phyloP scores from a whole-genome alignment of 2,888 invertebrate species.

The Pyrochroa serraticornis region DNA sequence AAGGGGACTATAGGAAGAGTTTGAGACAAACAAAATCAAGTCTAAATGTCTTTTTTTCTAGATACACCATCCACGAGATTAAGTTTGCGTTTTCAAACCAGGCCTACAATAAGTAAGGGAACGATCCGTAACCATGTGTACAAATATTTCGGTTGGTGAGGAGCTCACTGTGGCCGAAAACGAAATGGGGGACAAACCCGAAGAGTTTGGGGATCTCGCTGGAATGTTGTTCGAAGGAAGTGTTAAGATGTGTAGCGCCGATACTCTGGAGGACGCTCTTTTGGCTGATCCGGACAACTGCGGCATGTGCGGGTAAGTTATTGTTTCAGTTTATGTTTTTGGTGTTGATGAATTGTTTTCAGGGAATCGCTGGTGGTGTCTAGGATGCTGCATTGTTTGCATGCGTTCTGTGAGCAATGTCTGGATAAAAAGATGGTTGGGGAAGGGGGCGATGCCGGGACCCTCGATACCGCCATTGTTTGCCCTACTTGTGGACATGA shows the following conservation, averaged over 20 bases:
- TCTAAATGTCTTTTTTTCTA: conserved; percentile 38
- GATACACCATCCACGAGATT: conserved; percentile 54
- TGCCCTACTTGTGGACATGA: conserved; percentile 87
- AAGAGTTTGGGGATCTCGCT: conserved; percentile 51
- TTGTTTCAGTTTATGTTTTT: conserved; percentile 20
- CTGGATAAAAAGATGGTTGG: conserved; percentile 79
- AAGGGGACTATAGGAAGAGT: conserved; percentile 13
- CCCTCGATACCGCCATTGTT: conserved; percentile 68
- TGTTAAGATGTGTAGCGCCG: conserved; percentile 50
- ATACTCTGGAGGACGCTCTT: conserved; percentile 55
- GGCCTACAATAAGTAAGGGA: conserved; percentile 44
- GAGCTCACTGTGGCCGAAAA: conserved; percentile 44
- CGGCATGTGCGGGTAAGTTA: conserved; percentile 57
- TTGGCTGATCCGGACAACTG: conserved; percentile 57
- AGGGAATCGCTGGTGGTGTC: conserved; percentile 81
- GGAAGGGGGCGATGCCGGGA: conserved; percentile 71
- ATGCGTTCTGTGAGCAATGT: conserved; percentile 94
- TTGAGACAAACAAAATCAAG: conserved; percentile 11
- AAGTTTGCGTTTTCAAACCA: conserved; percentile 47
- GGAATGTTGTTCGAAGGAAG: conserved; percentile 51
- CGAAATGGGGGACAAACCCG: conserved; percentile 45
- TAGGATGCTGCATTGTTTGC: conserved; percentile 89
- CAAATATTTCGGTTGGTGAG: conserved; percentile 33
- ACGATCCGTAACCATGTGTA: conserved; percentile 30
- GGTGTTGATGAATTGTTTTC: conserved; percentile 20